These are phyloP conservation scores for Poeciliopsis turrubarensis DNA, from an alignment of 2,113 vertebrate genomes.

Conservation along the genomic window DNA sequence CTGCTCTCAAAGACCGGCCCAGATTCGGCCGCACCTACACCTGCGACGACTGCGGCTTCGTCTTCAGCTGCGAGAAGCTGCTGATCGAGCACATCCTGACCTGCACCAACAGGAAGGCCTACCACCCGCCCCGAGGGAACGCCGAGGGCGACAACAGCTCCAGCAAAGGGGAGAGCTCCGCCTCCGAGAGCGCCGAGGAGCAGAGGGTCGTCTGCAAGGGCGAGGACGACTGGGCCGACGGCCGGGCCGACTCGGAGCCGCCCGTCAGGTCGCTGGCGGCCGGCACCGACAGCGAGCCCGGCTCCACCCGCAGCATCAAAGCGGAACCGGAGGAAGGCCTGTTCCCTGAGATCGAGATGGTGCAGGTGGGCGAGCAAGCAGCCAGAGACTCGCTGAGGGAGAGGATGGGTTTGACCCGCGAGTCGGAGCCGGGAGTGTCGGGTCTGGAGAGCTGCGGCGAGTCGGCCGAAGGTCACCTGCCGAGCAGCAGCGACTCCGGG, in stretches of 20 bases:
- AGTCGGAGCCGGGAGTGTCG: slow-evolving; percentile 80
- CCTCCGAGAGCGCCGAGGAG: slow-evolving; percentile 82
- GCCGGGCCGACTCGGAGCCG: slow-evolving; percentile 68
- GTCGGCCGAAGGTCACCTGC: slow-evolving; percentile 71
- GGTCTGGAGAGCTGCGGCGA: slow-evolving; percentile 79
- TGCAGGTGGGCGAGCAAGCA: slow-evolving; percentile 81
- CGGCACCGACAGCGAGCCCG: slow-evolving; percentile 80
- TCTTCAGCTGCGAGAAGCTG: slow-evolving; percentile 97
- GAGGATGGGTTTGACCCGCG: slow-evolving; percentile 71
- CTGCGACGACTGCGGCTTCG: slow-evolving; percentile 97
- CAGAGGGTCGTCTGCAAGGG: slow-evolving; percentile 84
- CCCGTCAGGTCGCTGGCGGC: slow-evolving; percentile 76
- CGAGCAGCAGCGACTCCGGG: slow-evolving; percentile 59
- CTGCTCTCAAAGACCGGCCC: slow-evolving; percentile 88
- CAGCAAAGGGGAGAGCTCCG: slow-evolving; percentile 85
- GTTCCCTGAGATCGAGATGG: slow-evolving; percentile 84
- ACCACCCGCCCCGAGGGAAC: slow-evolving; percentile 79
- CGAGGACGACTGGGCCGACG: slow-evolving; percentile 81
- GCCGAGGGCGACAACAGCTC: slow-evolving; percentile 81
- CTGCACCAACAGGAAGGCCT: slow-evolving; percentile 94
- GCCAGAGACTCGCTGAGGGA: slow-evolving; percentile 71
- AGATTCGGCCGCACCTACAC: slow-evolving; percentile 97
- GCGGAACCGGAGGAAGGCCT: slow-evolving; percentile 88
- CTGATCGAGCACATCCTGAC: slow-evolving; percentile 94
- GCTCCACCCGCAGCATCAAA: slow-evolving; percentile 87